A percentile compares a stretch with the other conserved stretches of the same genome.
These are phyloP conservation scores for Celastrina argiolus DNA, from an alignment of 2,888 invertebrate genomes.

Conservation along the genomic window DNA sequence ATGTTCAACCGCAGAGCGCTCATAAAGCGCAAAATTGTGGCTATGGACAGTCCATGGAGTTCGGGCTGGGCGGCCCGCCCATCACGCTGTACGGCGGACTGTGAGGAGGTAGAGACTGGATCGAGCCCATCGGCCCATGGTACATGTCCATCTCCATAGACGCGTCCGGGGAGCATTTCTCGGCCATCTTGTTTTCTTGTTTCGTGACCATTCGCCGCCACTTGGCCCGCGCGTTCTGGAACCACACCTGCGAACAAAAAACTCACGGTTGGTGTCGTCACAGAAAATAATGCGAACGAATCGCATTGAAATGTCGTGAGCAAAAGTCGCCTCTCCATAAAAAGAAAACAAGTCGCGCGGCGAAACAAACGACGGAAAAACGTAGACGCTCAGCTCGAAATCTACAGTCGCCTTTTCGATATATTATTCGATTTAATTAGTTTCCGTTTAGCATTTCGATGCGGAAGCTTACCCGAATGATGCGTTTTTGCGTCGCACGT, in stretches of 20 bases:
- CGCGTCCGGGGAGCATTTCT: conserved; percentile 82
- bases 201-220: conserved; percentile 93
- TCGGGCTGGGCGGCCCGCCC: conserved; percentile 82
- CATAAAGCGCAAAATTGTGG: conserved; percentile 65
- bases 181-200: conserved; percentile 85
- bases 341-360: conserved; percentile 45
- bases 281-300: conserved; percentile 42
- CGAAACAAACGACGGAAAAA: conserved; percentile 39
- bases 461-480: conserved; percentile 40
- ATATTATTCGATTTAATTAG: conserved; percentile 39
- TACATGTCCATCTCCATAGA: conserved; percentile 82
- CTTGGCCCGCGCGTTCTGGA: conserved; percentile 96
- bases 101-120: conserved; percentile 81
- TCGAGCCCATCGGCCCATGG: conserved; percentile 81
- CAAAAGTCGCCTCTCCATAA: conserved; percentile 46
- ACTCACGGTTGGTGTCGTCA: conserved; percentile 43
- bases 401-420: conserved; percentile 36
- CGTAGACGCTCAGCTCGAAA: conserved; percentile 32
- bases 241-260: conserved; percentile 90
- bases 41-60: conserved; percentile 86
- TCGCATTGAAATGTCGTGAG: conserved; percentile 45
- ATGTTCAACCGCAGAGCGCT: conserved; percentile 50
- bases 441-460: conserved; percentile 41
- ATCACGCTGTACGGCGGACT: conserved; percentile 85
- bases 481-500: conserved; percentile 10